Evolutionary conservation across 1,140 invertebrate species (phyloP).

Genomic region (Conus betulinus): DNA sequence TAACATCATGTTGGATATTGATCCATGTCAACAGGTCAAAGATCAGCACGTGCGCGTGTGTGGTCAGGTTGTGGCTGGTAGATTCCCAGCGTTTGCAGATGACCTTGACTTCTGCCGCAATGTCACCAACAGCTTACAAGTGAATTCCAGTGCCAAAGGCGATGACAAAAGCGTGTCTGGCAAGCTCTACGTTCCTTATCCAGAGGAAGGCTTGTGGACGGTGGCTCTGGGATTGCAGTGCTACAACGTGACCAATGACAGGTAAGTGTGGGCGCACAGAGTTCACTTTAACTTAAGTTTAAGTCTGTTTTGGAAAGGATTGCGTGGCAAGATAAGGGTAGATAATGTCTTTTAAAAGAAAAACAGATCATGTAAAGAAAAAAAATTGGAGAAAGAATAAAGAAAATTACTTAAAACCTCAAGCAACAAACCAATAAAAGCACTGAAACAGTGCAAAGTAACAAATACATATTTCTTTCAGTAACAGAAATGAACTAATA

Average conservation of each 20-base stretch:
- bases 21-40: slow-evolving; percentile 5
- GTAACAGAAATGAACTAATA: too few relatives aligned
- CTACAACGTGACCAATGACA: slow-evolving; percentile 48
- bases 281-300: not conserved
- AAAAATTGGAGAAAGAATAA: too few relatives aligned
- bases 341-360: slow-evolving; percentile 48
- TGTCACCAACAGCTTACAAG: slow-evolving; percentile 30
- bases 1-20: too few relatives aligned
- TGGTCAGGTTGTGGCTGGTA: slow-evolving; percentile 23
- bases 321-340: not conserved
- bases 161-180: slow-evolving; percentile 6
- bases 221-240: slow-evolving; percentile 59
- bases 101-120: slow-evolving; percentile 34
- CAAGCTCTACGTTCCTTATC: slow-evolving; percentile 49
- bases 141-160: slow-evolving; percentile 25
- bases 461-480: too few relatives aligned
- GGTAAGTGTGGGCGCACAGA: slow-evolving; percentile 31
- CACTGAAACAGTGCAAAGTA: too few relatives aligned
- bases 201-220: slow-evolving; percentile 80
- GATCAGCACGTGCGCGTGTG: slow-evolving; percentile 34
- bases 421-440: too few relatives aligned
- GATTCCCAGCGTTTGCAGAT: slow-evolving; percentile 24
- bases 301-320: not conserved
- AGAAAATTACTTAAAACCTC: too few relatives aligned
- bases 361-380: too few relatives aligned